A percentile compares a stretch with the other conserved stretches of the same genome.
These are phyloP conservation scores for Chitala chitala DNA, from an alignment of 2,113 vertebrate genomes.

Conservation along the genomic window DNA sequence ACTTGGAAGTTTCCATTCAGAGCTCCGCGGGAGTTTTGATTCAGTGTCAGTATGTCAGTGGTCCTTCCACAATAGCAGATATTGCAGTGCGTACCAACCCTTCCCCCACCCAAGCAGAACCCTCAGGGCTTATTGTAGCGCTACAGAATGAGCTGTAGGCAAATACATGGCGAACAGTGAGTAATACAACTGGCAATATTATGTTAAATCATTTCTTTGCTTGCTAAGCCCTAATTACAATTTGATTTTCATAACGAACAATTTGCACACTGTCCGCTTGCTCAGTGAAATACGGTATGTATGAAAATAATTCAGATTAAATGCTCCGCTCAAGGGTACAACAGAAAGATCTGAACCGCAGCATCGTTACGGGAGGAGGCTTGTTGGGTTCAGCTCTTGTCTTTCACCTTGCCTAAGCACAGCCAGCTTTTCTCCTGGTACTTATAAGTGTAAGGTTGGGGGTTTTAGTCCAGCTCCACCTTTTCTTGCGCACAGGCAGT, in stretches of 20 bases:
- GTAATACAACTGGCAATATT: neutral
- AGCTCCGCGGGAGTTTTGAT: neutral
- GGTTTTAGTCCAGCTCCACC: too few species aligned
- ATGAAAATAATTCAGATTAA: neutral
- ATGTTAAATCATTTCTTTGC: neutral
- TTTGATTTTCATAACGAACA: neutral
- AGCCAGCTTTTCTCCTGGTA: too few species aligned
- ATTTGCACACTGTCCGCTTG: neutral
- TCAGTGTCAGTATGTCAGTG: neutral
- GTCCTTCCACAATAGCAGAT: neutral
- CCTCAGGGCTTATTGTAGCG: neutral
- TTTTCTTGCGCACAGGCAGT: too few species aligned
- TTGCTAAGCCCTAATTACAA: neutral
- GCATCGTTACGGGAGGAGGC: too few species aligned
- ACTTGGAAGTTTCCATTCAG: neutral
- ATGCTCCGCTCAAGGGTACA: neutral
- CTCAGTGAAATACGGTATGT: constrained; percentile 1
- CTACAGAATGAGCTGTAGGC: neutral
- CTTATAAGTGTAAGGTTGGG: too few species aligned
- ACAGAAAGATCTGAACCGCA: neutral
- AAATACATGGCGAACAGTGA: neutral
- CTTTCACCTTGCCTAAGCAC: too few species aligned
- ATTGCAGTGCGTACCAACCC: neutral
- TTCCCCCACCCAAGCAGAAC: neutral
- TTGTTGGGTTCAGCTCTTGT: too few species aligned